Evolutionary conservation across 2,888 invertebrate species (phyloP).

Genomic region (Phyto melanocephala): DNA sequence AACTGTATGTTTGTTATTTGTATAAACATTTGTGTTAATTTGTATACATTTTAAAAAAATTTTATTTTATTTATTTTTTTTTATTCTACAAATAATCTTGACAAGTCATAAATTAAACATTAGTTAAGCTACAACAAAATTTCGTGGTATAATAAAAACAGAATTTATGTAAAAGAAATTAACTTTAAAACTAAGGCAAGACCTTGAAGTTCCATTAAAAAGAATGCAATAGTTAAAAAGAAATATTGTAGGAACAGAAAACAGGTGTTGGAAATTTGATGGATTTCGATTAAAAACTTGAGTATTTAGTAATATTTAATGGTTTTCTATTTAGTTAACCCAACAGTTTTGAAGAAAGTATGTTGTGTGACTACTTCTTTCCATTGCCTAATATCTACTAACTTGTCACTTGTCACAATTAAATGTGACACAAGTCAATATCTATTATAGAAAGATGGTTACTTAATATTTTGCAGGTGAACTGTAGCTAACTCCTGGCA

Average conservation of each 20-base stretch:
- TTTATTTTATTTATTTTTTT: background rate
- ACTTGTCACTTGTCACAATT: too few relatives aligned
- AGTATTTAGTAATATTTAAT: background rate
- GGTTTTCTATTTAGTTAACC: conserved; percentile 43
- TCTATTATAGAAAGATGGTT: too few relatives aligned
- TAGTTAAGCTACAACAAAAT: conserved; percentile 43
- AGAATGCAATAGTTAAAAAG: background rate
- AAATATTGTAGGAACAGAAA: conserved; percentile 5
- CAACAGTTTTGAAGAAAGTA: conserved; percentile 11
- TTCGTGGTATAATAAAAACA: background rate
- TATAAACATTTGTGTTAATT: conserved; percentile 35
- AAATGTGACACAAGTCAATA: too few relatives aligned
- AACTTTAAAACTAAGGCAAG: background rate
- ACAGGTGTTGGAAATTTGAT: conserved; percentile 41
- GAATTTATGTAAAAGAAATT: background rate
- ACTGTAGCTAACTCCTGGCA: too few relatives aligned
- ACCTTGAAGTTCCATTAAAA: conserved; percentile 2
- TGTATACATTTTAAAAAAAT: conserved; percentile 22
- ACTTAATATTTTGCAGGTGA: too few relatives aligned
- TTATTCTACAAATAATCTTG: conserved; percentile 32
- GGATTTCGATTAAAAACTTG: background rate
- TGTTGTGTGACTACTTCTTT: background rate
- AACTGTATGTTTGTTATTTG: conserved; percentile 31
- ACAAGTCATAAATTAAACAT: conserved; percentile 56
- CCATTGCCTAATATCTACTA: too few relatives aligned